Conservation (phyloP, 2,888 invertebrate genomes). For the Beris chalybata region DNA sequence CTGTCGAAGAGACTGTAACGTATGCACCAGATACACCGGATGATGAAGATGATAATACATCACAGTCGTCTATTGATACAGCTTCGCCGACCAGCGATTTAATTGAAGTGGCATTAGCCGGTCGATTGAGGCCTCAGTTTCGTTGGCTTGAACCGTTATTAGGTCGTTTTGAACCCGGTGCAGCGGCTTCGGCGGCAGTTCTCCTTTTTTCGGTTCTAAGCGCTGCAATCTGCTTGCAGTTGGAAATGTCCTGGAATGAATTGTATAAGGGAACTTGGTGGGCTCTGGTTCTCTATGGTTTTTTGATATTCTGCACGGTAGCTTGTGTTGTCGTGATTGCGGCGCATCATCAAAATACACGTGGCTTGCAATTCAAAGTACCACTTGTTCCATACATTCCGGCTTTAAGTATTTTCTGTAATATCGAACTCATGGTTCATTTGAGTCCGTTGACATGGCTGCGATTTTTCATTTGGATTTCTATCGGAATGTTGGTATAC, state of each 20-base stretch:
- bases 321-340: constrained; percentile 73
- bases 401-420: constrained; percentile 76
- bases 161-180: constrained; percentile 75
- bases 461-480: constrained; percentile 84
- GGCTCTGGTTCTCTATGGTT: constrained; percentile 66
- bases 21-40: constrained; percentile 61
- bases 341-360: constrained; percentile 75
- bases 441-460: constrained; percentile 81
- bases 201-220: constrained; percentile 69
- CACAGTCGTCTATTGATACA: constrained; percentile 64
- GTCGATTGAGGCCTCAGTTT: constrained; percentile 72
- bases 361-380: constrained; percentile 73
- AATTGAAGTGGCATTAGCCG: constrained; percentile 68
- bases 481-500: constrained; percentile 78
- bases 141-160: constrained; percentile 73
- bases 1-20: constrained; percentile 58
- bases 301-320: constrained; percentile 65
- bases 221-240: constrained; percentile 70
- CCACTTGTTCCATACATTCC: constrained; percentile 81
- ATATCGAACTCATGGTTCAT: constrained; percentile 81
- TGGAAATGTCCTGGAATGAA: constrained; percentile 65
- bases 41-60: constrained; percentile 63
- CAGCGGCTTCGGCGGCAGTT: constrained; percentile 72
- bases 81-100: constrained; percentile 61
- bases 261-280: constrained; percentile 65